These are phyloP conservation scores for Chrysomallon squamiferum DNA, from an alignment of 1,140 invertebrate genomes.

Conservation along the genomic window DNA sequence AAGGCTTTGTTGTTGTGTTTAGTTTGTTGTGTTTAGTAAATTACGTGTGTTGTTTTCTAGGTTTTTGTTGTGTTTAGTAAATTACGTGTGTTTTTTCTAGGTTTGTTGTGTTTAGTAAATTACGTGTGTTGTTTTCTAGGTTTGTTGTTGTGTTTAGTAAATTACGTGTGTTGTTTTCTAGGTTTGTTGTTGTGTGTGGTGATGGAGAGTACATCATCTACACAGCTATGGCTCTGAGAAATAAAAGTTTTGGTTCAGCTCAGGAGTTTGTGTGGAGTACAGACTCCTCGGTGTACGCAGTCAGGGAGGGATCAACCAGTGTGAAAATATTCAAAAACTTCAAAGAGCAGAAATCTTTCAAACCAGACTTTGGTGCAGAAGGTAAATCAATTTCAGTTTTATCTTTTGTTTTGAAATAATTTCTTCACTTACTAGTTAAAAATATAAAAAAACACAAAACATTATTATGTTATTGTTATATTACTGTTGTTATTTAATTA, in stretches of 20 bases:
- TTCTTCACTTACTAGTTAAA: constrained; percentile 4
- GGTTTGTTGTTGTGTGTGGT: constrained; percentile 97
- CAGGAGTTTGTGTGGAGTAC: constrained; percentile 99
- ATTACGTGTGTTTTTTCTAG: no score
- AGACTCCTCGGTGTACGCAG: constrained; percentile 93
- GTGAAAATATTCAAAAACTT: constrained; percentile 98
- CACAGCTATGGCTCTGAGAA: constrained; percentile 97
- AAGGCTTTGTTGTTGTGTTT: no score
- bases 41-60: no score
- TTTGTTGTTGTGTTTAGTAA: constrained; percentile 73
- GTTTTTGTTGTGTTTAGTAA: no score
- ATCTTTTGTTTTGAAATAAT: not conserved
- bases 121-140: no score
- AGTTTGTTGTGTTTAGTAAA: no score
- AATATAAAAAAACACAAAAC: not conserved
- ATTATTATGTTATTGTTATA: not conserved
- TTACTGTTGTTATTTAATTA: no score
- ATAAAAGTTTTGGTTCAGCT: constrained; percentile 97
- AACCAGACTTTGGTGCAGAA: constrained; percentile 95
- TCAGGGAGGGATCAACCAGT: constrained; percentile 87
- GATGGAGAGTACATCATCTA: constrained; percentile 99
- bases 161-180: constrained; percentile 38
- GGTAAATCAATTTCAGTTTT: constrained; percentile 51
- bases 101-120: no score
- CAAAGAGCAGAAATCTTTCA: constrained; percentile 94